These are phyloP conservation scores for Rhinolophus ferrumequinum DNA, from an alignment of 2,113 vertebrate genomes.

Conservation along the genomic window DNA sequence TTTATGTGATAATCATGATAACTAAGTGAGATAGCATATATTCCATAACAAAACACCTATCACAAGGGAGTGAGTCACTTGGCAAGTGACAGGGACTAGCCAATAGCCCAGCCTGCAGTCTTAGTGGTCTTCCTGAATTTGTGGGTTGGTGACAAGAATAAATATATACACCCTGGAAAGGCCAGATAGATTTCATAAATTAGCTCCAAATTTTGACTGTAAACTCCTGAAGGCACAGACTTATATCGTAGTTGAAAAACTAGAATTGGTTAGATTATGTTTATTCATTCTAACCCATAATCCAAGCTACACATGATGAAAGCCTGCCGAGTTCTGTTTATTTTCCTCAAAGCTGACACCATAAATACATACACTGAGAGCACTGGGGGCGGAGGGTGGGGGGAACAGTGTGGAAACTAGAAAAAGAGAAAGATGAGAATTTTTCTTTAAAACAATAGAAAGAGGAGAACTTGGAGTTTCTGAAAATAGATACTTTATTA, in stretches of 20 bases:
- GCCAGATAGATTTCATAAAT: background rate
- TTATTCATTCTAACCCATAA: background rate
- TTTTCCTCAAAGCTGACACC: background rate
- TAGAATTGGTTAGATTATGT: background rate
- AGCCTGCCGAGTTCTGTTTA: background rate
- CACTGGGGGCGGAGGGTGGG: background rate
- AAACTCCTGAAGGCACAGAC: background rate
- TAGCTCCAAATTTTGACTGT: background rate
- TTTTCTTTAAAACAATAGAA: background rate
- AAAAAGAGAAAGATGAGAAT: background rate
- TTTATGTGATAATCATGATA: background rate
- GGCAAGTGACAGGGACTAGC: background rate
- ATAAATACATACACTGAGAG: background rate
- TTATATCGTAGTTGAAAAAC: background rate
- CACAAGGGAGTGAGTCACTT: background rate
- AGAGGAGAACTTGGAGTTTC: background rate
- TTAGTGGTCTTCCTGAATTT: background rate
- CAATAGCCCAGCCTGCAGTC: background rate
- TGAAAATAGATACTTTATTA: background rate
- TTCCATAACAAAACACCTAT: background rate
- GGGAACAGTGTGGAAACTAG: background rate
- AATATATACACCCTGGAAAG: background rate
- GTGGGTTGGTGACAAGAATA: background rate
- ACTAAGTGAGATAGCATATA: background rate
- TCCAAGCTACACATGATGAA: background rate